Evolutionary conservation across 1,140 invertebrate species (phyloP).

Genomic region (Ceratina calcarata): DNA sequence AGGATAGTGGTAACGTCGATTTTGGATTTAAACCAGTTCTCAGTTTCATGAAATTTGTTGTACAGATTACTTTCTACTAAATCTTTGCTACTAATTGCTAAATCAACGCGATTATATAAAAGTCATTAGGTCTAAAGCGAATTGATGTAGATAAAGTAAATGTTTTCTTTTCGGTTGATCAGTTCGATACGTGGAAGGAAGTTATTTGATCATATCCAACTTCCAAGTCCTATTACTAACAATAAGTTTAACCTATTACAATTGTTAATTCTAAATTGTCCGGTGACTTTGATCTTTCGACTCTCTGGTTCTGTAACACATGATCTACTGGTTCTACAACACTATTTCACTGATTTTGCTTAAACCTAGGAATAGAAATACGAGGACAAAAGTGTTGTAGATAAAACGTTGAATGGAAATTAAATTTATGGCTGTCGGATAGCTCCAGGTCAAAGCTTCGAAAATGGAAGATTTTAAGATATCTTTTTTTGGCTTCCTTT

Average conservation of each 20-base stretch:
- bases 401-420: too few species aligned
- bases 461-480: not conserved
- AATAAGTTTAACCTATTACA: too few species aligned
- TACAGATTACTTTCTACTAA: not conserved
- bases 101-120: too few species aligned
- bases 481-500: not conserved
- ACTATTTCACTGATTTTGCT: too few species aligned
- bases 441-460: not conserved
- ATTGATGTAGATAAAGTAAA: not conserved
- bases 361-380: not conserved
- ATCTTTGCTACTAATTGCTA: too few species aligned
- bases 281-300: constrained; percentile 6
- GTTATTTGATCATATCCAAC: not conserved
- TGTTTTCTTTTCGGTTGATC: not conserved
- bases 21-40: constrained; percentile 1
- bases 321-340: not conserved
- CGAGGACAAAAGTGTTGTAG: too few species aligned
- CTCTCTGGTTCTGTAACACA: not conserved
- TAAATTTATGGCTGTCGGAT: not conserved
- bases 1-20: too few species aligned
- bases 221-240: not conserved
- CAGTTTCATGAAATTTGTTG: not conserved
- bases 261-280: not conserved
- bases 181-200: not conserved
- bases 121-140: too few species aligned